Evolutionary conservation across 2,113 vertebrate genomes (phyloP), one percentile per base, ranked within the genome.

Genomic region (Tragelaphus imberbis): DNA sequence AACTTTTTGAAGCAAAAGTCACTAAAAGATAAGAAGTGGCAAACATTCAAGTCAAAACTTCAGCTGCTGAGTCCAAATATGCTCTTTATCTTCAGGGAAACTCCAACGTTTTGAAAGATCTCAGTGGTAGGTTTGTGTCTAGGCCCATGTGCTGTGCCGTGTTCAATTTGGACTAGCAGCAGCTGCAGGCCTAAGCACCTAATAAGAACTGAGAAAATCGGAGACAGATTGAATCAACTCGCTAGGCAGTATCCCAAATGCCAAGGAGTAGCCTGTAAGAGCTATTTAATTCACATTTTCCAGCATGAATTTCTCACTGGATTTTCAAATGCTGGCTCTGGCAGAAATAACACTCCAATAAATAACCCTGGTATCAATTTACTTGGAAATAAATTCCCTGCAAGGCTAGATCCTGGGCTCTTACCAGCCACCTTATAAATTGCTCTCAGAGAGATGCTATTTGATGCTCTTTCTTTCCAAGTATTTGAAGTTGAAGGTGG

Each of bases 381-480:
- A 84, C 91, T 86, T 91, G 93, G 88, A 97, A 91, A 95, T 84
- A 94, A 95, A 91, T 94, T 81, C 61, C 53, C 80, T n/a, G 33
- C 68, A 93, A 87, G 77, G n/a, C 86, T 94, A 49, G 79, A 58
- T 95, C 93, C 44, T 10, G 6, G 63, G 86, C 82, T 97, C 44
- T 58, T 56, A 95, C 95, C 87, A 95, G 90, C 75, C 92, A 95
- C 94, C 94, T 92, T 88, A 47, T 92, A 88, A 97, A 98, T n/a
- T 79, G 81, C 71, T 92, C 85, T 40, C 51, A 17, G 59, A 56
- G 84, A 96, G 82, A 63, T 28, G 27, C 27, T 23, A n/a, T 59
- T 40, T 27, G n/a, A 63, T 79, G 53, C 30, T 15, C 28, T 71
- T 65, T 94, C 77, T 94, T 77, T 79, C 59, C 3, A 1, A 40